Evolutionary conservation across 2,113 vertebrate genomes (phyloP).

Genomic region (Misgurnus mizolepis): DNA sequence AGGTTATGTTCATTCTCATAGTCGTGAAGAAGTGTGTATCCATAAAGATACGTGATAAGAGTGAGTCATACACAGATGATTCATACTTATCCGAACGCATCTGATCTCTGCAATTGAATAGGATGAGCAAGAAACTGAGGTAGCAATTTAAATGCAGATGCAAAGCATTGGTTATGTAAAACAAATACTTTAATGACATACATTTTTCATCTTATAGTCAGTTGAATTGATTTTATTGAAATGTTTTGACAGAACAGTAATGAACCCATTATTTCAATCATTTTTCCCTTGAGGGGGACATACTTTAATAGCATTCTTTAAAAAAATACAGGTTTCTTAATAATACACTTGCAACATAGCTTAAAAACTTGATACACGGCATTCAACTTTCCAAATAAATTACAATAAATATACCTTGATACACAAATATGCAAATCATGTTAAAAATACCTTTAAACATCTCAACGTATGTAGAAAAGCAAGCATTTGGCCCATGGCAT

Average conservation of each 20-base stretch:
- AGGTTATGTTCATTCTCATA: neutral
- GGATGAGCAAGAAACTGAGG: neutral
- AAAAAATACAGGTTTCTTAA: neutral
- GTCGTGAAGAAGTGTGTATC: neutral
- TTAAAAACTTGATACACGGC: neutral
- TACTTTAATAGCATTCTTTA: neutral
- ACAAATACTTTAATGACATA: neutral
- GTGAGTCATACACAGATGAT: slow-evolving; percentile 9
- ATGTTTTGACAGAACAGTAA: slow-evolving; percentile 3
- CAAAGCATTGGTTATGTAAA: neutral
- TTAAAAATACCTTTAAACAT: neutral
- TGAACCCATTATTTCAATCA: neutral
- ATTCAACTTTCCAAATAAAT: slow-evolving; percentile 21
- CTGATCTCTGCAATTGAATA: neutral
- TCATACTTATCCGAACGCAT: neutral
- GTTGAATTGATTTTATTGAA: neutral
- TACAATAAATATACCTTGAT: slow-evolving; percentile 21
- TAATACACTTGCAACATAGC: neutral
- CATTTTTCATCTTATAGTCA: neutral
- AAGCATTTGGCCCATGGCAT: neutral
- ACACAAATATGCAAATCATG: neutral
- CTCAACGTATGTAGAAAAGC: neutral
- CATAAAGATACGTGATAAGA: neutral
- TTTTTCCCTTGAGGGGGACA: neutral
- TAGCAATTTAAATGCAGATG: neutral